Evolutionary conservation across 2,113 vertebrate genomes (phyloP), one percentile per base, ranked within the genome.

Genomic region (Todiramphus chloris): DNA sequence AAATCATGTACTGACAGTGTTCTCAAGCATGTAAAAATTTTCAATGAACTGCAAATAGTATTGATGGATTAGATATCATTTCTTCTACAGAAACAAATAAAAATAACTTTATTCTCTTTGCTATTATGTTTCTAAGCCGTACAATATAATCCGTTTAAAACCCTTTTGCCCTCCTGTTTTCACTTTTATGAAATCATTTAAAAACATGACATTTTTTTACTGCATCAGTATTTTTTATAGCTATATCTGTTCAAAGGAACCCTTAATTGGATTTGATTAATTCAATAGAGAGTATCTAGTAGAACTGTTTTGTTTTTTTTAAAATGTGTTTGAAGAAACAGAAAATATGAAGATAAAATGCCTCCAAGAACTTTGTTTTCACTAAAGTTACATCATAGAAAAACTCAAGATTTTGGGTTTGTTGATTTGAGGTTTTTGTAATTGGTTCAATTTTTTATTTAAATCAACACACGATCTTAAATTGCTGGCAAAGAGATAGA

Each of bases 391-490:
- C 12, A 43, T 67, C 5, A 27, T 13, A 51, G 16, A 51, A 85
- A 59, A 67, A 2, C 35, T 83, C 14, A 11, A 63, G 8, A 55
- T 31, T 88, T 84, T 59, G 35, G 1, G 4, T 4, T 63, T 59
- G 4, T 41, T 63, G 5, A 0, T 69, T 70, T 77, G 21, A 10
- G 3, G 2, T 2, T 68, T 83, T 33, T 78, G 35, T 0, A 33
- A 35, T 58, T 69, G 7, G 3, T 33, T 91, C 83, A 28, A 2
- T 2, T 25, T 86, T 91, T 75, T 80, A 23, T 44, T 84, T 70
- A 53, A 89, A 74, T 53, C 11, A 62, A 48, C 7, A 39, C 56
- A 43, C 14, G 23, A 33, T 4, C 10, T 80, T 89, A 16, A 62
- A 66, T 15, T 58, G 7, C 19, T 79, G 30, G 11, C 23, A 58